Conservation (phyloP, 2,888 invertebrate genomes). For the Hipparchia sbordonii region DNA sequence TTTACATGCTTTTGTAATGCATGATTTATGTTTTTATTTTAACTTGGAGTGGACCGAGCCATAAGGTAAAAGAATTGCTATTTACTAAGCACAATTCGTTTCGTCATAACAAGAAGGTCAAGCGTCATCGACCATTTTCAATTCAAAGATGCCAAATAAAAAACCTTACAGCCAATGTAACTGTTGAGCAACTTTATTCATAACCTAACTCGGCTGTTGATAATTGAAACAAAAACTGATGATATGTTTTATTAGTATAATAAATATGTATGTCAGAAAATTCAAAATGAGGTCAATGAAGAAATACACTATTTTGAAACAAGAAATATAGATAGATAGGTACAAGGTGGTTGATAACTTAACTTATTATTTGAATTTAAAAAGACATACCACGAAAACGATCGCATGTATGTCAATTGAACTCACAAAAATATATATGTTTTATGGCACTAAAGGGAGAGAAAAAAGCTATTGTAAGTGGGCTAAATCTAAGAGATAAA, state of each 20-base stretch:
- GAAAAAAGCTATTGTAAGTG: background rate
- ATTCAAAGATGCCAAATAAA: conserved; percentile 34
- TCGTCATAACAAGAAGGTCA: conserved; percentile 40
- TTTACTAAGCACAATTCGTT: conserved; percentile 27
- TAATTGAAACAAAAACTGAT: conserved; percentile 5
- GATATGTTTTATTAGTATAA: conserved; percentile 4
- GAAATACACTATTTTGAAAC: background rate
- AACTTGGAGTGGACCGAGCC: conserved; percentile 5
- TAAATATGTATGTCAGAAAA: background rate
- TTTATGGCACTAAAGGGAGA: background rate
- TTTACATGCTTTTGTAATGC: conserved; percentile 33
- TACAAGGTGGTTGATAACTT: no score
- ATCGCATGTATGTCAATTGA: background rate
- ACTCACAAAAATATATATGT: background rate
- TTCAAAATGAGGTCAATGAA: background rate
- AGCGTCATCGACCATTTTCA: conserved; percentile 35
- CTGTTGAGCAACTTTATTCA: conserved; percentile 29
- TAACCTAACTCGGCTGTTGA: conserved; percentile 5
- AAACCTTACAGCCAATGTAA: conserved; percentile 33
- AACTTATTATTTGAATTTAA: no score
- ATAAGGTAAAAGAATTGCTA: conserved; percentile 33
- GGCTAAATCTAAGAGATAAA: background rate
- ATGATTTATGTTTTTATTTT: conserved; percentile 26
- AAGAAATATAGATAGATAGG: no score
- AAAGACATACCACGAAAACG: background rate